A percentile compares a stretch with the other conserved stretches of the same genome.
Evolutionary conservation across 2,888 invertebrate genomes (phyloP).

Genomic region (Dynastes grantii): DNA sequence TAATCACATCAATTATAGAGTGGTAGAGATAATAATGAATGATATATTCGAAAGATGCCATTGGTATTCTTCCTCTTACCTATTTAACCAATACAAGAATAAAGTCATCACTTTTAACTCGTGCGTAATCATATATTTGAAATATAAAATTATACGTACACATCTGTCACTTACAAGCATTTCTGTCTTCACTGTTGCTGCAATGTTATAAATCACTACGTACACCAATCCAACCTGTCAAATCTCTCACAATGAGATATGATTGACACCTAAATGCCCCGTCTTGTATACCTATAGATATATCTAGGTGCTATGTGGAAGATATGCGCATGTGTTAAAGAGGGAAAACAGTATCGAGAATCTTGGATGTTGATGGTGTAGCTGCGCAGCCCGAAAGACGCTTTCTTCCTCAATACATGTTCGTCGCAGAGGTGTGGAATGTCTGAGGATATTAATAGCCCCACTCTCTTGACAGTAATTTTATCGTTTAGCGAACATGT

Average conservation of each 20-base stretch:
- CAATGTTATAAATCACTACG: conserved; percentile 68
- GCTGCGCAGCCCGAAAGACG: conserved; percentile 19
- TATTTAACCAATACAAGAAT: conserved; percentile 60
- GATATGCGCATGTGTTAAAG: conserved; percentile 40
- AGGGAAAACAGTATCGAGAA: conserved; percentile 46
- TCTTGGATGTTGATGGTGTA: conserved; percentile 21
- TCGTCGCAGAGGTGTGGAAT: conserved; percentile 55
- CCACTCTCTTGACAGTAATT: conserved; percentile 56
- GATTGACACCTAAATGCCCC: conserved; percentile 69
- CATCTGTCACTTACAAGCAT: conserved; percentile 68
- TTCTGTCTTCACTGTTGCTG: conserved; percentile 67
- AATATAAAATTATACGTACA: conserved; percentile 67
- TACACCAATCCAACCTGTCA: conserved; percentile 68
- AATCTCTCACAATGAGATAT: conserved; percentile 69
- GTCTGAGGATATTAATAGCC: conserved; percentile 56
- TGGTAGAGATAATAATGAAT: conserved; percentile 56
- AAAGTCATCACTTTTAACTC: conserved; percentile 69
- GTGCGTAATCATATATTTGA: conserved; percentile 66
- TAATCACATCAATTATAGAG: conserved; percentile 63
- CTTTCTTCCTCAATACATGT: conserved; percentile 41
- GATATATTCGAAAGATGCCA: conserved; percentile 51
- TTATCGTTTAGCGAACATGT: conserved; percentile 57
- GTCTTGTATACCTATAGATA: conserved; percentile 61
- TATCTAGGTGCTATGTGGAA: conserved; percentile 33
- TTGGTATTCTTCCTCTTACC: conserved; percentile 29